Evolutionary conservation across 2,888 invertebrate species (phyloP).

Genomic region (Acronicta aceris): DNA sequence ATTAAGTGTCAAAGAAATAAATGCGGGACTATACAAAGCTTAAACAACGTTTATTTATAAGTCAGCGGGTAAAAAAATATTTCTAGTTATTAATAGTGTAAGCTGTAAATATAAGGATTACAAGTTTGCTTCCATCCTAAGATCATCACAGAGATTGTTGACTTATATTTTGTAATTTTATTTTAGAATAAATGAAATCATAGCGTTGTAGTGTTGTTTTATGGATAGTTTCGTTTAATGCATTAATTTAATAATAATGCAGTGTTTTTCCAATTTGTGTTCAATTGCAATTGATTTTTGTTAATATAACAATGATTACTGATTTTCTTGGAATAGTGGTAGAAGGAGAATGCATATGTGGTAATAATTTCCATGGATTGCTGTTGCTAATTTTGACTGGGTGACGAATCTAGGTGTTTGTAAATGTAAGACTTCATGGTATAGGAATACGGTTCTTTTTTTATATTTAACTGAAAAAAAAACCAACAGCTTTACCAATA

Average conservation of each 20-base stretch:
- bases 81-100: neutral
- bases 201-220: slow-evolving; percentile 32
- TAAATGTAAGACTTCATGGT: too few species aligned
- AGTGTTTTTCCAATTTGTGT: neutral
- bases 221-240: slow-evolving; percentile 11
- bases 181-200: slow-evolving; percentile 44
- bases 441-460: too few species aligned
- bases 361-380: too few species aligned
- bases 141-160: slow-evolving; percentile 21
- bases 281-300: neutral
- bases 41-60: too few species aligned
- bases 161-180: slow-evolving; percentile 38
- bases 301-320: neutral
- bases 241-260: neutral
- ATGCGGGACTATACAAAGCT: too few species aligned
- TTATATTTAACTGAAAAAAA: too few species aligned
- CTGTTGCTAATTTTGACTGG: too few species aligned
- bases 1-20: too few species aligned
- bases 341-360: too few species aligned
- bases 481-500: too few species aligned
- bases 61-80: neutral
- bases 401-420: too few species aligned
- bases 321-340: too few species aligned
- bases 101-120: neutral
- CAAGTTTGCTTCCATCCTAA: slow-evolving; percentile 10